Evolutionary conservation across 2,888 invertebrate genomes (phyloP).

Genomic region (Globia sparganii): DNA sequence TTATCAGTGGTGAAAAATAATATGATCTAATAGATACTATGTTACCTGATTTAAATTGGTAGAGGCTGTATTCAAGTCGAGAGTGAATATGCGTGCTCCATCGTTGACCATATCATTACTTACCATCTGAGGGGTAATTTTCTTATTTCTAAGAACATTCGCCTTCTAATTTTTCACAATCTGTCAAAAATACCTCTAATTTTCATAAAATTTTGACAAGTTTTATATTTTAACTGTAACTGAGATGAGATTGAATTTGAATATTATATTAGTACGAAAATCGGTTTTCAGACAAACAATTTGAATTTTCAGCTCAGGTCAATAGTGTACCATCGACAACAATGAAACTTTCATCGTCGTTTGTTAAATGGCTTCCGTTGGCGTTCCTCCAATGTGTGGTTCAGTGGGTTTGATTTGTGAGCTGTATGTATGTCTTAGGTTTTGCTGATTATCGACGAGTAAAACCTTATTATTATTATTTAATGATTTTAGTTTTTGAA

Average conservation of each 20-base stretch:
- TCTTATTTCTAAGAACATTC: not conserved
- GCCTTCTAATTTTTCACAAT: not conserved
- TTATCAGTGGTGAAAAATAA: too few species aligned
- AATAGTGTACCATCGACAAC: conserved; percentile 5
- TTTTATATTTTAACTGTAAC: not conserved
- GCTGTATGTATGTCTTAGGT: not conserved
- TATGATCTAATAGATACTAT: not conserved
- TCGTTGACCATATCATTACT: not conserved
- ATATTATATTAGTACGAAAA: not conserved
- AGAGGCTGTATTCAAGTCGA: too few species aligned
- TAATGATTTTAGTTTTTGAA: not conserved
- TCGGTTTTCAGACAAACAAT: not conserved
- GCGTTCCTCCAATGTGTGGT: conserved; percentile 13
- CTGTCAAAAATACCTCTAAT: not conserved
- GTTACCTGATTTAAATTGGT: not conserved
- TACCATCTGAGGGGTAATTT: not conserved
- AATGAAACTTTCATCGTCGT: conserved; percentile 26
- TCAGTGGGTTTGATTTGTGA: conserved; percentile 6
- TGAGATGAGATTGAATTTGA: not conserved
- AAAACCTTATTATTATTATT: not conserved
- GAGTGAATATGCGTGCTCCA: not conserved
- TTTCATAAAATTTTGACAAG: not conserved
- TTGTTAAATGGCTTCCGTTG: conserved; percentile 29
- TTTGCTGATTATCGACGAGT: conserved; percentile 1
- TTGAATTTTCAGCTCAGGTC: not conserved